Percentiles rank a stretch among this genome's conserved stretches.
Conservation (phyloP, 2,113 vertebrate species). For the Myotis lucifugus region DNA sequence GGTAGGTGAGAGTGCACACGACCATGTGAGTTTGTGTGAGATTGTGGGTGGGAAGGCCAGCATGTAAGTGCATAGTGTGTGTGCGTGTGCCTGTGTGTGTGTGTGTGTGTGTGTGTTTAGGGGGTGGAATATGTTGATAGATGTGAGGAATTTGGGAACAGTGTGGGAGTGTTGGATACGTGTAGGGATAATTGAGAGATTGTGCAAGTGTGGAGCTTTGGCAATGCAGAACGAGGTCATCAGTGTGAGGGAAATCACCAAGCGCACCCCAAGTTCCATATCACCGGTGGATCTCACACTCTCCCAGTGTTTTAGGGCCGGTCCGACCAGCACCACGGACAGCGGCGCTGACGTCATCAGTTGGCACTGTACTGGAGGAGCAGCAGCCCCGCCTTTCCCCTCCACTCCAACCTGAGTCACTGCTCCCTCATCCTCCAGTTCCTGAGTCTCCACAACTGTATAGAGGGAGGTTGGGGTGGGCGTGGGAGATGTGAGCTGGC, state of each 20-base stretch:
- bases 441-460: neutral
- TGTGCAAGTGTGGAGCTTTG: neutral
- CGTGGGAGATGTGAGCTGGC: conserved; percentile 47
- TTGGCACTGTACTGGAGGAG: accelerated
- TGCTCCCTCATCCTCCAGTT: neutral
- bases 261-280: neutral
- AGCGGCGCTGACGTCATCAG: accelerated
- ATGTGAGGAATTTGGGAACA: neutral
- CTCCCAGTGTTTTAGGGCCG: accelerated
- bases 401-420: neutral
- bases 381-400: neutral
- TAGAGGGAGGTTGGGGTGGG: neutral
- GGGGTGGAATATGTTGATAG: neutral
- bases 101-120: neutral
- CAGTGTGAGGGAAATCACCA: neutral
- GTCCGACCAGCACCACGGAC: conserved; percentile 60
- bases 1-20: neutral
- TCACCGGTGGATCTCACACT: neutral
- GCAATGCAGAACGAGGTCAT: neutral
- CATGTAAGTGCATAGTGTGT: neutral
- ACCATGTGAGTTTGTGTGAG: neutral
- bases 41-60: neutral
- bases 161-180: neutral
- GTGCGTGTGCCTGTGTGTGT: neutral
- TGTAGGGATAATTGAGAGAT: neutral